Evolutionary conservation across 2,888 invertebrate species (phyloP).

Genomic region (Eustalomyia histrio): DNA sequence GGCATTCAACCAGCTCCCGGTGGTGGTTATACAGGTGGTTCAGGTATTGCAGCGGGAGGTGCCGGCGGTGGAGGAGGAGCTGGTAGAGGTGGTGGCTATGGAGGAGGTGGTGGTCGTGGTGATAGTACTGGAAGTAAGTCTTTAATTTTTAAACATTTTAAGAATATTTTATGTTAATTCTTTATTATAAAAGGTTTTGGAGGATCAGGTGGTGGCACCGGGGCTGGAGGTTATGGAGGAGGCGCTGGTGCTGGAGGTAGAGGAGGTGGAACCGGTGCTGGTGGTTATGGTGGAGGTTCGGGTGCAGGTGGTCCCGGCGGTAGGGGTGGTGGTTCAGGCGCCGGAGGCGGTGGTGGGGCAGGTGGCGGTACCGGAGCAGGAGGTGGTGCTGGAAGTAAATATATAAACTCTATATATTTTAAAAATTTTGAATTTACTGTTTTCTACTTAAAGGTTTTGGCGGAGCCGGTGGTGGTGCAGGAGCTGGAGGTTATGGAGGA

Average conservation of each 20-base stretch:
- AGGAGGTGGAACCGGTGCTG: too few species aligned
- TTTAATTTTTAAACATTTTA: too few species aligned
- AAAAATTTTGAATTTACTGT: too few species aligned
- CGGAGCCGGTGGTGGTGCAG: constrained; percentile 64
- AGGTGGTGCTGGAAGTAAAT: constrained; percentile 50
- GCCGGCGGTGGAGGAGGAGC: constrained; percentile 69
- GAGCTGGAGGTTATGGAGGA: constrained; percentile 69
- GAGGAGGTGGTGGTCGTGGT: constrained; percentile 39
- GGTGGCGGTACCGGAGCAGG: too few species aligned
- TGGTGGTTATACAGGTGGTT: constrained; percentile 72
- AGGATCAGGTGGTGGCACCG: constrained; percentile 60
- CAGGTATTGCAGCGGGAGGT: constrained; percentile 64
- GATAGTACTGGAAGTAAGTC: constrained; percentile 45
- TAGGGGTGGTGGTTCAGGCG: too few species aligned
- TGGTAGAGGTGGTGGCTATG: constrained; percentile 67
- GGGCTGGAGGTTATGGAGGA: constrained; percentile 39
- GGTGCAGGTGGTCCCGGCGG: too few species aligned
- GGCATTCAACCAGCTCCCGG: constrained; percentile 80
- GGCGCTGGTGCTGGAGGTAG: constrained; percentile 64
- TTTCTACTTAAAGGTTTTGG: constrained; percentile 49
- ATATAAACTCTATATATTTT: too few species aligned
- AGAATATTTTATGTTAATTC: neutral
- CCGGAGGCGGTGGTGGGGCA: too few species aligned
- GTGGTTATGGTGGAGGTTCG: too few species aligned
- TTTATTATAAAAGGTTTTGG: neutral